Conservation (phyloP, 2,113 vertebrate genomes). For the Junco hyemalis region DNA sequence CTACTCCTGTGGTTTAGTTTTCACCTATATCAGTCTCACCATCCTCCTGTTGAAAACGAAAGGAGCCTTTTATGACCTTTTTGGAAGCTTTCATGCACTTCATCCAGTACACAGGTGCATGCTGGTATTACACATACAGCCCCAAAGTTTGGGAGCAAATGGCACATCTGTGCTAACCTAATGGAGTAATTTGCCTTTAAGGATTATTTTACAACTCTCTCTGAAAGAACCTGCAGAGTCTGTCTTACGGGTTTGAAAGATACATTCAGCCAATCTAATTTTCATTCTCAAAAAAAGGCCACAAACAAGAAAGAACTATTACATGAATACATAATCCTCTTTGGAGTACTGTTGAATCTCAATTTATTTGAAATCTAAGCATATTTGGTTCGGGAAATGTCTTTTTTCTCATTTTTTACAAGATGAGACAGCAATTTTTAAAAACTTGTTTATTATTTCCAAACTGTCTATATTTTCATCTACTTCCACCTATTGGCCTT, state of each 20-base stretch:
- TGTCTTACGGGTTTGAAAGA: neutral
- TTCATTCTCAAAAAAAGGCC: neutral
- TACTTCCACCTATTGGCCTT: neutral
- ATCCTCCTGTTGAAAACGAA: neutral
- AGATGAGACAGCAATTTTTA: neutral
- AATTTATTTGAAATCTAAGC: neutral
- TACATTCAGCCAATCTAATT: neutral
- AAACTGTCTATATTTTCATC: neutral
- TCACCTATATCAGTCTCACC: neutral
- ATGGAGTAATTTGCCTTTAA: neutral
- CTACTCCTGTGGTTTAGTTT: neutral
- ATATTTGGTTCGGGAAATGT: neutral
- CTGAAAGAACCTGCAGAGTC: neutral
- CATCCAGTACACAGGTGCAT: neutral
- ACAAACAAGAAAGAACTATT: neutral
- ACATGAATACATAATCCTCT: neutral
- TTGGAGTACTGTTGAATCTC: neutral
- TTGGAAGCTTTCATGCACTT: neutral
- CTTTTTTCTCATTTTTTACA: neutral
- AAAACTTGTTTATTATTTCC: neutral
- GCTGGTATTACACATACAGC: neutral
- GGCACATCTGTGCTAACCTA: neutral
- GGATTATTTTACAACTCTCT: neutral
- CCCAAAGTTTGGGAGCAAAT: neutral
- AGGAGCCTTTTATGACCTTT: neutral